A percentile compares a stretch with the other conserved stretches of the same genome.
phyloP scores from a whole-genome alignment of 2,888 invertebrate genomes.

The Parnassius apollo region DNA sequence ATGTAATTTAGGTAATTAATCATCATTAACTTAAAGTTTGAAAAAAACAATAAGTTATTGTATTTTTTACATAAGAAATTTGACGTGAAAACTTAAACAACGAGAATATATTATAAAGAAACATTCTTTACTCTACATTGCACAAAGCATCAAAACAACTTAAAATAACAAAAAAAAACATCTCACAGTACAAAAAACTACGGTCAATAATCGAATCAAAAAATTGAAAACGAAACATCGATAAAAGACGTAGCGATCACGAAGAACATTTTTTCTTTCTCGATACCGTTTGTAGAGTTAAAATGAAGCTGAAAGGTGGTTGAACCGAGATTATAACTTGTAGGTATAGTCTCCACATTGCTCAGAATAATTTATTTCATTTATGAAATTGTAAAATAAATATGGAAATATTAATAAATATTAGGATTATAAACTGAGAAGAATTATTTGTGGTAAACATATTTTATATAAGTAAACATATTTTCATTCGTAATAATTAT shows the following conservation, averaged over 20 bases:
- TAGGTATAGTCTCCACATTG: not conserved
- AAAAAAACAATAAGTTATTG: no score
- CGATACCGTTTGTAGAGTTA: constrained; percentile 41
- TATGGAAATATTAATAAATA: no score
- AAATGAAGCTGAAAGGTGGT: constrained; percentile 42
- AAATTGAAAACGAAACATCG: constrained; percentile 42
- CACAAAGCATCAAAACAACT: not conserved
- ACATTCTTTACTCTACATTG: not conserved
- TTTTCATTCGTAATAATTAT: no score
- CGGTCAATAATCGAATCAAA: constrained; percentile 37
- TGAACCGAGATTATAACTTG: constrained; percentile 13
- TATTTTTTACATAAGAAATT: no score
- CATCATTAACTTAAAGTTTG: not conserved
- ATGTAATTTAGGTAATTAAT: constrained; percentile 8
- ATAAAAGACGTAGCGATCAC: constrained; percentile 42
- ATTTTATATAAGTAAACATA: no score
- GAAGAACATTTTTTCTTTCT: constrained; percentile 39
- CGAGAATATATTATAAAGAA: not conserved
- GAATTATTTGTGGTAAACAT: no score
- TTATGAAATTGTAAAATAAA: no score
- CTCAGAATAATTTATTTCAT: no score
- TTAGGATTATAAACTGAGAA: no score
- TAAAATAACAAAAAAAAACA: not conserved
- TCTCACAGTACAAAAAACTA: constrained; percentile 8
- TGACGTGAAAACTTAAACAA: no score